Conservation (phyloP, 2,888 invertebrate species). For the Hirtodrosophila duncani region DNA sequence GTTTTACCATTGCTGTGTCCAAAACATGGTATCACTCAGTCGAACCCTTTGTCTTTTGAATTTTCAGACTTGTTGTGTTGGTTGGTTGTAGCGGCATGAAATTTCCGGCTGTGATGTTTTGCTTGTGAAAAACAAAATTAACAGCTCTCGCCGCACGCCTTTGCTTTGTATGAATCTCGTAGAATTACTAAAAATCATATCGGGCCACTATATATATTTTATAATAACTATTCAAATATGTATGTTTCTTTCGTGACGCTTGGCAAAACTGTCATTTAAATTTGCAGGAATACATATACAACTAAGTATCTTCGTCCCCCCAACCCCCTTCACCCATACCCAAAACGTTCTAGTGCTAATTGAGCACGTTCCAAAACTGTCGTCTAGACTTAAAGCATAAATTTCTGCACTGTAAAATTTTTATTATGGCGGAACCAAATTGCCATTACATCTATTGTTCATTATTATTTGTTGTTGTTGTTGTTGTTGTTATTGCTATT, state of each 20-base stretch:
- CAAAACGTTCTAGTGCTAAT: slow-evolving; percentile 41
- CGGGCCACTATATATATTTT: no score
- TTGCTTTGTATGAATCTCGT: slow-evolving; percentile 24
- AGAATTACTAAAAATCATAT: no score
- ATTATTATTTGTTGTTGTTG: slow-evolving; percentile 21
- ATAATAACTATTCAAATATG: no score
- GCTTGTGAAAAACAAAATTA: slow-evolving; percentile 55
- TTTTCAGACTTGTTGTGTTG: no score
- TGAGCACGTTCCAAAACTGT: slow-evolving; percentile 68
- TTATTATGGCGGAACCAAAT: slow-evolving; percentile 56
- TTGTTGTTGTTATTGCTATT: slow-evolving; percentile 24
- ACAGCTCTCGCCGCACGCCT: slow-evolving; percentile 53
- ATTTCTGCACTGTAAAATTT: slow-evolving; percentile 59
- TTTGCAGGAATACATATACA: no score
- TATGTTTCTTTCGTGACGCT: no score
- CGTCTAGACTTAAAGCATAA: slow-evolving; percentile 67
- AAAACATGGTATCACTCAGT: no score
- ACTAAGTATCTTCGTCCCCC: not conserved
- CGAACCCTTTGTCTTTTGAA: no score
- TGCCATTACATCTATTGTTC: slow-evolving; percentile 38
- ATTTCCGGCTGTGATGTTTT: no score
- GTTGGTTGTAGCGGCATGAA: no score
- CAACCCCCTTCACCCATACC: not conserved
- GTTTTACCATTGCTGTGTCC: no score
- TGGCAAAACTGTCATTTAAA: no score